Conservation (phyloP, 2,888 invertebrate species). For the Nymphalis polychloros region DNA sequence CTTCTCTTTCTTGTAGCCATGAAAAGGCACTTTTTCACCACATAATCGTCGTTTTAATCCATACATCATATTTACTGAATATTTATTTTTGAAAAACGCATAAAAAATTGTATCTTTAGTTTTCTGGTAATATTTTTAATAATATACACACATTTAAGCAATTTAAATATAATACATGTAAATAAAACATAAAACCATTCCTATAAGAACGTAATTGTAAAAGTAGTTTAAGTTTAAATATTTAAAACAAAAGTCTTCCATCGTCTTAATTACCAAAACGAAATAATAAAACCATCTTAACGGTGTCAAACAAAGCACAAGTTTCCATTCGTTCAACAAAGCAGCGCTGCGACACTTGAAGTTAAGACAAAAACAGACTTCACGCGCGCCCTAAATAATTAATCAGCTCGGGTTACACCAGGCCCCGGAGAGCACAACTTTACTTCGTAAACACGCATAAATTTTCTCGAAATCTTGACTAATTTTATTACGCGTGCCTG, state of each 20-base stretch:
- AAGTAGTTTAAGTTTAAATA: background rate
- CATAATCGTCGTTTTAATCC: background rate
- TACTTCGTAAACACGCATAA: conserved; percentile 52
- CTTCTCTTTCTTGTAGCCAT: background rate
- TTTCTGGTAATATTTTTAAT: too few relatives aligned
- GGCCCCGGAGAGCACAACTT: conserved; percentile 34
- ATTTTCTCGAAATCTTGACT: conserved; percentile 36
- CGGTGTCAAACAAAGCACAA: conserved; percentile 10
- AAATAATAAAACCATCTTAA: conserved; percentile 8
- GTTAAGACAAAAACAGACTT: conserved; percentile 47
- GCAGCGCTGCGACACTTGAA: conserved; percentile 30
- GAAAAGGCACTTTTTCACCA: conserved; percentile 3
- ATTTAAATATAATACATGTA: background rate
- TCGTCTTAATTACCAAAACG: conserved; percentile 11
- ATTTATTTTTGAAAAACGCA: too few relatives aligned
- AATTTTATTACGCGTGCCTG: conserved; percentile 34
- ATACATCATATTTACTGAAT: too few relatives aligned
- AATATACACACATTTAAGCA: background rate
- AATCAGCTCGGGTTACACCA: conserved; percentile 40
- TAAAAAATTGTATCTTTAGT: too few relatives aligned
- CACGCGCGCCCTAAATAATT: conserved; percentile 49
- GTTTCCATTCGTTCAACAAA: conserved; percentile 23
- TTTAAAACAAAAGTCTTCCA: conserved; percentile 9
- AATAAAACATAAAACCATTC: background rate
- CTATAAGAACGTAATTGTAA: background rate